Evolutionary conservation across 2,888 invertebrate species (phyloP).

Genomic region (Eucera pruinosa): DNA sequence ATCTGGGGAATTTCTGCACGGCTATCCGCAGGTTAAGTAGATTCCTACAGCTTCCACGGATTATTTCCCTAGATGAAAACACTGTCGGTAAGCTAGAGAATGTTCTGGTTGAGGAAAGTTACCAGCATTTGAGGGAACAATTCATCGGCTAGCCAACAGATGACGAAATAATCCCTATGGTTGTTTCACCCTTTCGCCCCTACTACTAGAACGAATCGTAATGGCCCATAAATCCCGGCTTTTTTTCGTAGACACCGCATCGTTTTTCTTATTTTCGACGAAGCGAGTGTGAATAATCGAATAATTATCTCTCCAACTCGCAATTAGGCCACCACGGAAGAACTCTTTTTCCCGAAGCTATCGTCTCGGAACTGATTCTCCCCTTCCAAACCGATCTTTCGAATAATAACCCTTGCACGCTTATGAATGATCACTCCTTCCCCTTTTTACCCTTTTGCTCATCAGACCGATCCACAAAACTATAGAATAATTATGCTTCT

Average conservation of each 20-base stretch:
- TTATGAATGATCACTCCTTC: constrained; percentile 8
- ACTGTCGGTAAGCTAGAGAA: too few relatives aligned
- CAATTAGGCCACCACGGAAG: constrained; percentile 78
- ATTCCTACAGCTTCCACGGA: background rate
- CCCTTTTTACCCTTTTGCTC: background rate
- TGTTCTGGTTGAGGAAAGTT: too few relatives aligned
- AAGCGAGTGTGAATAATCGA: constrained; percentile 79
- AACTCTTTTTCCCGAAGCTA: constrained; percentile 63
- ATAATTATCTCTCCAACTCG: constrained; percentile 75
- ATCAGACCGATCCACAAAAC: background rate
- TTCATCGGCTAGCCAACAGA: constrained; percentile 1
- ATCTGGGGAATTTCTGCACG: too few relatives aligned
- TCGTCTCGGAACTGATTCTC: constrained; percentile 42
- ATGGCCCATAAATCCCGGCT: constrained; percentile 76
- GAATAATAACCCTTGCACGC: constrained; percentile 40
- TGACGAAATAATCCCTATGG: constrained; percentile 13
- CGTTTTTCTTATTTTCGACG: constrained; percentile 70
- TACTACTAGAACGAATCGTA: constrained; percentile 75
- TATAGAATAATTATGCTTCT: background rate
- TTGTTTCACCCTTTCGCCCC: constrained; percentile 46
- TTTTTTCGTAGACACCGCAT: constrained; percentile 60
- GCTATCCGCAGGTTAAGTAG: background rate
- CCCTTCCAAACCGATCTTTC: constrained; percentile 35
- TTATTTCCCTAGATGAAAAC: rapidly evolving
- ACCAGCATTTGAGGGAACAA: background rate